Evolutionary conservation across 2,888 invertebrate species (phyloP), one percentile per base, ranked within the genome.

Genomic region (Hypercompe scribonia): DNA sequence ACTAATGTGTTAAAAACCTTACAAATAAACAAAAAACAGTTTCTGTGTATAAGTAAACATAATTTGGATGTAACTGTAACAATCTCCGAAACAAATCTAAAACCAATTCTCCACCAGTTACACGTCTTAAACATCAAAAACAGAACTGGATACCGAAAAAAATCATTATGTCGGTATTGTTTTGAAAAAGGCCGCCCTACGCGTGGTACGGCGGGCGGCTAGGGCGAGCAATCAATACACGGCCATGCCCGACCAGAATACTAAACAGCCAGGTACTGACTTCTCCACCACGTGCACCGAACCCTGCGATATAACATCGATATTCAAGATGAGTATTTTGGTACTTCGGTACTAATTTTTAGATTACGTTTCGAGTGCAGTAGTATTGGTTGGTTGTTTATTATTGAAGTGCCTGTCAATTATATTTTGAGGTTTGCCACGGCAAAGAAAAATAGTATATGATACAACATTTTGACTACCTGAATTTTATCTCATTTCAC

Each of bases 181-280:
- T 95, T 95, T 94, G 92, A 92, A 93, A 93, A 93, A 92, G 91
- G 91, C 92, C 90, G 90, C 90, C 90, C 91, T 88, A 85, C 85
- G 87, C 86, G 84, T 78, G 84, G 88, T 84, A 84, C 87, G 83
- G 83, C 84, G 87, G 86, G 85, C 81, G 87, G 86, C 84, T 84
- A 88, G 85, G 87, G 95, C 94, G 92, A 92, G 96, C 96, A 96
- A 97, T 97, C 96, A 96, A 97, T 97, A 97, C 96, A 95, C 96
- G 96, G 95, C 96, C 95, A 95, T 91, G 96, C 96, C 95, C 93
- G 93, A 85, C 84, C 95, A 93, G 96, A 96, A 96, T 96, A 96
- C 96, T 96, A 96, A 96, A 85, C 91, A 92, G 88, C 63, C 88
- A 90, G 88, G 89, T 89, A 87, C 85, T 85, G 86, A 85, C 81